Base-by-base conservation (phyloP, 2,888 invertebrate species). In the Cephus runcator region DNA sequence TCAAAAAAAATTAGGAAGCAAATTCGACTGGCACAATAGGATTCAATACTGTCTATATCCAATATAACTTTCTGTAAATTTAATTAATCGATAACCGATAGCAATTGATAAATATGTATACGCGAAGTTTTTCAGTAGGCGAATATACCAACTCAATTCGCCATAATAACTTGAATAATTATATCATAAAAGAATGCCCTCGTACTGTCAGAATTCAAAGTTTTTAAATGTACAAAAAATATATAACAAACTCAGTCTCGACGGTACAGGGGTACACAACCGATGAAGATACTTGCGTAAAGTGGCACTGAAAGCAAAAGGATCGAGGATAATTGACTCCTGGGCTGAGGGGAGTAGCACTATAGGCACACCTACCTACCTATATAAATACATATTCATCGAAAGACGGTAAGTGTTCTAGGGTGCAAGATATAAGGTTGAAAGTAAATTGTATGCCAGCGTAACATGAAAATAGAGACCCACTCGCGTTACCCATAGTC, bases 391-490 rank as follows among this genome's bases (percentile, higher is more conserved):
- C 15, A 56, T 56, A 56, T 56, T 56, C 23, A 56, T 56, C 30
- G 71, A 71, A 34, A 71, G 33, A 3, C 15, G 33, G 9, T 33
- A 33, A 71, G 71, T 34, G 33, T 34, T 69, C 71, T 9, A 35
- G 30, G 30, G 12, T 12, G 23, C 33, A 36, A 34, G 74, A 23
- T 74, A 30, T 30, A 74, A 74, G 34, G 35, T n/a, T 12, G 36
- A 35, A 34, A 15, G 36, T 34, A 36, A 11, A n/a, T 74, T 56
- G 56, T 56, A 56, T 23, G 56, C 23, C 56, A 2, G 34, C 11
- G 71, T 71, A 71, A 71, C 71, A 34, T 15, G 71, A 71, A 71
- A 71, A 71, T 71, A 30, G 71, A 71, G 71, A 71, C 31, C 74
- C 30, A 74, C 74, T 34, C 74, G 74, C 33, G 74, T 74, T 74